phyloP scores from a whole-genome alignment of 2,113 vertebrate species.

The Rhinogobius similis region DNA sequence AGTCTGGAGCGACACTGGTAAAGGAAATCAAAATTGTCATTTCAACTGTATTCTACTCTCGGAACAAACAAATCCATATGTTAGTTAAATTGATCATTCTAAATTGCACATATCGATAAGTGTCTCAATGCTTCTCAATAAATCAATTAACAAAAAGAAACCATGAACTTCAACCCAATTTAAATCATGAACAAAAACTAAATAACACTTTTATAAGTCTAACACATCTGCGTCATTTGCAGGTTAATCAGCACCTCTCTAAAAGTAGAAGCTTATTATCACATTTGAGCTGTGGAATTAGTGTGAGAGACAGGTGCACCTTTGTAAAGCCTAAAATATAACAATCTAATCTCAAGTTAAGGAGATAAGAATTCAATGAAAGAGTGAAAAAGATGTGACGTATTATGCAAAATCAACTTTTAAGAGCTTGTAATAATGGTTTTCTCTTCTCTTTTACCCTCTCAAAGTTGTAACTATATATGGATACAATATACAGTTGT shows the following conservation, averaged over 20 bases:
- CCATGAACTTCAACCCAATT: background rate
- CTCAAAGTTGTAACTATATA: too few species aligned
- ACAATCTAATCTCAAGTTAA: background rate
- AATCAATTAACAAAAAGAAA: background rate
- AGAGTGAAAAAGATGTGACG: too few species aligned
- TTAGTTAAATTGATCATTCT: background rate
- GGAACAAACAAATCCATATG: background rate
- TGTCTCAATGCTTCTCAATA: too few species aligned
- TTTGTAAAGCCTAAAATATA: background rate
- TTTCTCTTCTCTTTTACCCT: too few species aligned
- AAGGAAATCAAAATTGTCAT: conserved; percentile 46
- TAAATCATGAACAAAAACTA: background rate
- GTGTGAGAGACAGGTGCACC: background rate
- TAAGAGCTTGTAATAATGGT: too few species aligned
- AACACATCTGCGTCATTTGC: background rate
- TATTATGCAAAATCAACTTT: too few species aligned
- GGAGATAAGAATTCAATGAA: too few species aligned
- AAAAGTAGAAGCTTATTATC: background rate
- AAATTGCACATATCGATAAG: background rate
- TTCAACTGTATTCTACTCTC: background rate
- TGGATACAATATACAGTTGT: too few species aligned
- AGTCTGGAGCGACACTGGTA: conserved; percentile 74
- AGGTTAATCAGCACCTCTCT: background rate
- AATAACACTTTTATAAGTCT: background rate
- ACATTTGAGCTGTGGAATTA: conserved; percentile 2